These are phyloP conservation scores for Oncorhynchus mykiss DNA, from an alignment of 2,113 vertebrate genomes.

Conservation along the genomic window DNA sequence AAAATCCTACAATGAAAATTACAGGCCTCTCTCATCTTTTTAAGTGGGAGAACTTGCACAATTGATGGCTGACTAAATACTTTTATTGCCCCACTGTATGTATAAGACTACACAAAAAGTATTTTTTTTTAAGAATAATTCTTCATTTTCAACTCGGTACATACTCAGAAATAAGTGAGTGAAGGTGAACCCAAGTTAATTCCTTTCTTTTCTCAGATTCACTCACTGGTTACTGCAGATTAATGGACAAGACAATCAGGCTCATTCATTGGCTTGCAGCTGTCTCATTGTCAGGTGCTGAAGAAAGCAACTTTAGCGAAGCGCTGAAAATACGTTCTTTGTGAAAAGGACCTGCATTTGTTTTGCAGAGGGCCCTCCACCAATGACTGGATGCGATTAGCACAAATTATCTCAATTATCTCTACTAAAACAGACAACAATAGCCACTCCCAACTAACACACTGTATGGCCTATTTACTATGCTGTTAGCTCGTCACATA, in stretches of 20 bases:
- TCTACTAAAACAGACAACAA: slow-evolving; percentile 75
- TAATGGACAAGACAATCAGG: slow-evolving; percentile 59
- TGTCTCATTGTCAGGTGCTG: slow-evolving; percentile 68
- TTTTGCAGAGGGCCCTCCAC: slow-evolving; percentile 74
- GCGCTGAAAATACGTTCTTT: slow-evolving; percentile 71
- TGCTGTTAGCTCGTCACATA: slow-evolving; percentile 42
- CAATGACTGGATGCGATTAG: slow-evolving; percentile 83
- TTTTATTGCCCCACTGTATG: slow-evolving; percentile 15
- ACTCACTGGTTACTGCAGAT: slow-evolving; percentile 35
- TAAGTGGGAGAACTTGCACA: too few relatives aligned
- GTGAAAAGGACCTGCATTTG: slow-evolving; percentile 69
- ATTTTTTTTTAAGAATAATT: slow-evolving; percentile 22
- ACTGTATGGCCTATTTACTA: slow-evolving; percentile 80
- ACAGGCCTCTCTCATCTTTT: too few relatives aligned
- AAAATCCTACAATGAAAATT: too few relatives aligned
- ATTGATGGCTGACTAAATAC: too few relatives aligned
- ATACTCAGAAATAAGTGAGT: slow-evolving; percentile 31
- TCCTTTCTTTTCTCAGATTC: slow-evolving; percentile 28
- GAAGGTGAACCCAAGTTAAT: slow-evolving; percentile 18
- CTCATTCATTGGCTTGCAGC: slow-evolving; percentile 84
- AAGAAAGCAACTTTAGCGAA: slow-evolving; percentile 53
- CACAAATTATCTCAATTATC: slow-evolving; percentile 88
- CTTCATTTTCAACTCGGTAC: slow-evolving; percentile 27
- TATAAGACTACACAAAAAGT: not conserved
- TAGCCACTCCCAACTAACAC: slow-evolving; percentile 69